Base-by-base conservation (phyloP, 2,888 invertebrate species). In the Oligia strigilis region DNA sequence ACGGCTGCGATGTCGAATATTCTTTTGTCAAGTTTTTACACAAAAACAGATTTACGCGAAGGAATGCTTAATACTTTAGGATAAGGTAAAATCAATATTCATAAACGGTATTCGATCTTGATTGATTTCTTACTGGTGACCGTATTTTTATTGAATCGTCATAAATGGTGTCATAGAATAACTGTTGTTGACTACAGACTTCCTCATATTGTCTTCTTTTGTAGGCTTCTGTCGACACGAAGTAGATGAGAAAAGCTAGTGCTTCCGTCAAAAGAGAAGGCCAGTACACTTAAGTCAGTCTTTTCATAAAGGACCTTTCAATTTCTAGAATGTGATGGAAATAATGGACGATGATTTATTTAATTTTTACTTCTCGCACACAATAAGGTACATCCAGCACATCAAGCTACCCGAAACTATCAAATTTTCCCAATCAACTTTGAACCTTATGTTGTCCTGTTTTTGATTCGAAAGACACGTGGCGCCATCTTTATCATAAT, bases 11-110 rank as follows among this genome's bases (percentile, higher is more conserved):
- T n/a, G 62, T 78, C 85, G 78, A 43, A 89, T 80, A 80, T 86
- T 87, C 83, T 78, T 81, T 89, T 89, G 84, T 87, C 49, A 80
- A 60, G 55, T 74, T 89, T 87, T 84, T 83, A 76, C 71, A 49
- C 78, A 80, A 83, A 85, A 88, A 87, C 52, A 80, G 62, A 66
- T 82, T 83, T 71, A 82, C 83, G 87, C 78, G 79, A 55, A 55
- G 72, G 86, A 87, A 89, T 88, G 79, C 67, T 13, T 84, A 72
- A 75, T 80, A 70, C 60, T 60, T 80, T 71, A 83, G 75, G 55
- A 86, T 14, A 55, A 73, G 75, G 62, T 75, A 76, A 72, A 62
- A 80, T 88, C 64, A 77, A 87, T 88, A 87, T 81, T 86, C 87
- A 86, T 78, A 75, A 77, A 66, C 62, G 17, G 72, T 76, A 46